Evolutionary conservation across 2,888 invertebrate genomes (phyloP).

Genomic region (Loripinus fragilis): DNA sequence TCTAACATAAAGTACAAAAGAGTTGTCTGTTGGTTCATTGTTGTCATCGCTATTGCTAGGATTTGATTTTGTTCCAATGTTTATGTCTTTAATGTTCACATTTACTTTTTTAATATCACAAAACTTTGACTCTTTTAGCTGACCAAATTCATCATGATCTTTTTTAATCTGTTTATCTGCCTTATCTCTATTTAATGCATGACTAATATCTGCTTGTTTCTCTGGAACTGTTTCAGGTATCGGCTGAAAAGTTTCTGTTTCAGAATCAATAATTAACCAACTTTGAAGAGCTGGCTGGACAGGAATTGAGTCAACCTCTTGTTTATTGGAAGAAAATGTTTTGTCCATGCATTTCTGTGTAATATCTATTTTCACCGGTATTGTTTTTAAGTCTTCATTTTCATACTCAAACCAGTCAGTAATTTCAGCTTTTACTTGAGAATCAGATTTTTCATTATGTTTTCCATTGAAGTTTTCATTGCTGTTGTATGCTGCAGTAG

Average conservation of each 20-base stretch:
- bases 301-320: not conserved
- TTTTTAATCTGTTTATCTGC: not conserved
- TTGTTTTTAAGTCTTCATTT: conserved; percentile 32
- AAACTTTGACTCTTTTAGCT: not conserved
- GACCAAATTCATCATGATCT: not conserved
- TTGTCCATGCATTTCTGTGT: not conserved
- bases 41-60: not conserved
- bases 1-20: conserved; percentile 45
- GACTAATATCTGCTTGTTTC: not conserved
- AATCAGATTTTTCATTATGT: not conserved
- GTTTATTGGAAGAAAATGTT: not conserved
- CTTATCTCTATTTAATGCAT: not conserved
- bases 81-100: conserved; percentile 2
- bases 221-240: not conserved
- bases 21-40: not conserved
- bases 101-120: conserved; percentile 7
- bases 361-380: conserved; percentile 21
- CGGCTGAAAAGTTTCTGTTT: conserved; percentile 23
- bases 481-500: not conserved
- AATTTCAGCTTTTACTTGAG: not conserved
- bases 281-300: conserved; percentile 26
- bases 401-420: conserved; percentile 60
- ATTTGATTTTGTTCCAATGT: not conserved
- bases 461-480: not conserved
- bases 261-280: conserved; percentile 51